phyloP scores from a whole-genome alignment of 2,113 vertebrate species.

The Numenius arquata region DNA sequence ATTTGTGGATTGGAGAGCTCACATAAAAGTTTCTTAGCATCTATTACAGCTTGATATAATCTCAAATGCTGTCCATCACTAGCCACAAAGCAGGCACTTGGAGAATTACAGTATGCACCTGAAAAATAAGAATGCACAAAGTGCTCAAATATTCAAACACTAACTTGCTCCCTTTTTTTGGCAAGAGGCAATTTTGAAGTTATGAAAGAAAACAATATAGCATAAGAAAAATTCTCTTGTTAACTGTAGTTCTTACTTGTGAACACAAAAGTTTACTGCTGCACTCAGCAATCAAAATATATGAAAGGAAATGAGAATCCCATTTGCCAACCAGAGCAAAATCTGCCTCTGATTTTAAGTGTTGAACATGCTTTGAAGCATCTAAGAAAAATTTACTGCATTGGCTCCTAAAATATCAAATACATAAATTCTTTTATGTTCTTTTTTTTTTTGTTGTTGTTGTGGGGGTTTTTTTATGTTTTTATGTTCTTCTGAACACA shows the following conservation, averaged over 20 bases:
- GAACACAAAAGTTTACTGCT: not conserved
- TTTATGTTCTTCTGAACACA: not conserved
- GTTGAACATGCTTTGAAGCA: not conserved
- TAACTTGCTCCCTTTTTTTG: not conserved
- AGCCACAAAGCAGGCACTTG: constrained; percentile 97
- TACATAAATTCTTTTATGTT: not conserved
- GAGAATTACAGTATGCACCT: constrained; percentile 97
- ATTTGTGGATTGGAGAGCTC: constrained; percentile 96
- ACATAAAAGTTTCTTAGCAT: constrained; percentile 93
- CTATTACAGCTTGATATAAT: constrained; percentile 96
- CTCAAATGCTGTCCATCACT: constrained; percentile 92
- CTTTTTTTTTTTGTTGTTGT: too few relatives aligned
- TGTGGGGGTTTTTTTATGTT: too few relatives aligned
- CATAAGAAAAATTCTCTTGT: not conserved
- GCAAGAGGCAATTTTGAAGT: not conserved
- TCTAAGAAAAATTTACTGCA: not conserved
- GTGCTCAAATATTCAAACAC: not conserved
- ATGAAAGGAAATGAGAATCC: not conserved
- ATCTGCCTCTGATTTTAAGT: not conserved
- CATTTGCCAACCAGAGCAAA: not conserved
- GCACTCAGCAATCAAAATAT: not conserved
- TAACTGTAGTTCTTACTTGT: not conserved
- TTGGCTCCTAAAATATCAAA: not conserved
- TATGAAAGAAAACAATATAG: not conserved
- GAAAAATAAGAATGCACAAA: constrained; percentile 41